These are phyloP conservation scores for Rhynchonycteris naso DNA, from an alignment of 2,797 vertebrate species.

Conservation along the genomic window DNA sequence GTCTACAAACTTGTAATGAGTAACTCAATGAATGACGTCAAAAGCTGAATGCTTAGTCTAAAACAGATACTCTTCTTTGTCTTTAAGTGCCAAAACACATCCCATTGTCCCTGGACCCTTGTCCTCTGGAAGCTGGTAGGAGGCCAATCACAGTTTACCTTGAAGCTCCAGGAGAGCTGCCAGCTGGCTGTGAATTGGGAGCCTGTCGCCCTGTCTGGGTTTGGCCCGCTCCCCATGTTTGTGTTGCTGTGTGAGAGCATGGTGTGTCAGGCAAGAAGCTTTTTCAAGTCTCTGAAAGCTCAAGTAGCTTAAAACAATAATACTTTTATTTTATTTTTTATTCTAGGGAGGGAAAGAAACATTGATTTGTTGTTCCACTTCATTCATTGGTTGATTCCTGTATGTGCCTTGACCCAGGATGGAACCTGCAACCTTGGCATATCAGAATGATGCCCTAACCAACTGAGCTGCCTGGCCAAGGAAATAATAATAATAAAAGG, in stretches of 20 bases:
- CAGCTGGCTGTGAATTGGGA: background rate
- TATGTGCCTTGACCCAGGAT: too few relatives aligned
- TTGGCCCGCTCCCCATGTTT: background rate
- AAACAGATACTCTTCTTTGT: constrained; percentile 26
- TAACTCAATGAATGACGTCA: constrained; percentile 67
- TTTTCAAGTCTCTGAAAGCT: background rate
- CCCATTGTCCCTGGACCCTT: constrained; percentile 27
- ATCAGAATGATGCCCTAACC: too few relatives aligned
- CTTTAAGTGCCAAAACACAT: constrained; percentile 55
- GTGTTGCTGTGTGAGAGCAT: background rate
- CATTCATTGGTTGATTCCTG: too few relatives aligned
- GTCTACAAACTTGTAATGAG: constrained; percentile 67
- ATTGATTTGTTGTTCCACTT: too few relatives aligned
- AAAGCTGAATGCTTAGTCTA: constrained; percentile 17
- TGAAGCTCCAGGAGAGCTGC: constrained; percentile 51
- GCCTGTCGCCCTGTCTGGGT: background rate
- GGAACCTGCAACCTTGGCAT: too few relatives aligned
- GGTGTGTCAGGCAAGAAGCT: background rate
- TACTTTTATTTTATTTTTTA: too few relatives aligned
- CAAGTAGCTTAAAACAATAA: background rate
- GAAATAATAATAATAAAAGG: background rate
- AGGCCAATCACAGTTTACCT: constrained; percentile 35
- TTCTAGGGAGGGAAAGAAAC: too few relatives aligned
- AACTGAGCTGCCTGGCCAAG: too few relatives aligned
- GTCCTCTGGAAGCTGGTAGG: constrained; percentile 39